A percentile compares a stretch with the other conserved stretches of the same genome.
These are phyloP conservation scores for Pedionomus torquatus DNA, from an alignment of 2,113 vertebrate genomes.

Conservation along the genomic window DNA sequence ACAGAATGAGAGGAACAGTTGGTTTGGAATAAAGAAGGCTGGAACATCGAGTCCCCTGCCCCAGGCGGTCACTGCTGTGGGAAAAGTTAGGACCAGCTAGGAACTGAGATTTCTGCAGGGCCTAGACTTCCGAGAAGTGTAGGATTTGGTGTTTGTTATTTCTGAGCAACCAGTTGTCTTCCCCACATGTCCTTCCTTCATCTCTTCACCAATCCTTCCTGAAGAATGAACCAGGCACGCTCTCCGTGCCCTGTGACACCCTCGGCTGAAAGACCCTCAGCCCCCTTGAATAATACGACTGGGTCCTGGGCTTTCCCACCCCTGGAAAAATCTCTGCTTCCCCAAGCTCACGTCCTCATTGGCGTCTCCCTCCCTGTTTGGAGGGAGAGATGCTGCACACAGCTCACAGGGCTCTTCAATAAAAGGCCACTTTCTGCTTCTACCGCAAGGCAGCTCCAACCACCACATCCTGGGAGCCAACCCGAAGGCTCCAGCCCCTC, in stretches of 20 bases:
- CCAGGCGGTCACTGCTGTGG: neutral
- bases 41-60: neutral
- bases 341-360: neutral
- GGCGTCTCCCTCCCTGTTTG: fast-evolving
- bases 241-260: fast-evolving
- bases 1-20: neutral
- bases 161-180: neutral
- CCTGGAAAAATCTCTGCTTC: neutral
- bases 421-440: neutral
- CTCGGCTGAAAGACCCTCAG: neutral
- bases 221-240: neutral
- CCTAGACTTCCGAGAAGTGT: neutral
- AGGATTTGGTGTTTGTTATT: neutral
- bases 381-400: fast-evolving
- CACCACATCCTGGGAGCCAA: fast-evolving
- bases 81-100: neutral
- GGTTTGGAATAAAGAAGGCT: neutral
- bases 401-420: fast-evolving
- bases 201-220: neutral
- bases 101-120: neutral
- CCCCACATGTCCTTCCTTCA: neutral
- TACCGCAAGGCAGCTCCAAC: fast-evolving
- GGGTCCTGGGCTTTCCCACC: neutral
- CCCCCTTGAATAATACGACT: fast-evolving
- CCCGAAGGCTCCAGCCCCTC: neutral